Evolutionary conservation across 2,888 invertebrate genomes (phyloP), one percentile per base, ranked within the genome.

Genomic region (Drosophila longiperda): DNA sequence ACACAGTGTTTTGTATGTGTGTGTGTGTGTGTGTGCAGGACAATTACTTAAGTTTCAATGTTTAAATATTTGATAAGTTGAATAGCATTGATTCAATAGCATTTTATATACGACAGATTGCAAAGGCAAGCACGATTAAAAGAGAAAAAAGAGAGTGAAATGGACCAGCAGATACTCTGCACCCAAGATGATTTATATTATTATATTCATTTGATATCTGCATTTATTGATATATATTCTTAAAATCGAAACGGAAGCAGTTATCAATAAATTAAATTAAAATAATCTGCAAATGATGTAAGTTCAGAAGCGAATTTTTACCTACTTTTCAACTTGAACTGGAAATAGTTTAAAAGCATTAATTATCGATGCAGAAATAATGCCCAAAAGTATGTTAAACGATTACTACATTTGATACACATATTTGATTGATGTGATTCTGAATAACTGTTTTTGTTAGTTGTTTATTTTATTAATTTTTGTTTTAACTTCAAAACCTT

Each of bases 11-110:
- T 23, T 36, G 53, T 59, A 9, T 42, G 38, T 45, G 36, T 50
- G 50, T 66, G 59, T 55, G 50, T 70, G 63, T 45, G 34, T 64
- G 34, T 69, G 34, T 60, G 53, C 20, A 8, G 57, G 59, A 64
- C 82, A 82, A 81, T 83, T 81, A 82, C 81, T 80, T 80, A 68
- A 69, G 78, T 67, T 75, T 61, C 69, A 61, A 65, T 68, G 61
- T 61, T 55, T 80, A 66, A 82, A 82, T 82, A 83, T 80, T 83
- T 82, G 52, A 82, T 80, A 60, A 71, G 52, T 70, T 59, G 66
- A 67, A 71, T 55, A 68, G 70, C 66, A 64, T 72, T 75, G 67
- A 81, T 78, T 78, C 67, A 69, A 59, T 34, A 34, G 40, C 65
- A 66, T 40, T 63, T 59, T 34, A 45, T 36, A 45, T 23, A 33